Base-by-base conservation (phyloP, 2,888 invertebrate genomes). In the Prosopocoilus inquinatus region DNA sequence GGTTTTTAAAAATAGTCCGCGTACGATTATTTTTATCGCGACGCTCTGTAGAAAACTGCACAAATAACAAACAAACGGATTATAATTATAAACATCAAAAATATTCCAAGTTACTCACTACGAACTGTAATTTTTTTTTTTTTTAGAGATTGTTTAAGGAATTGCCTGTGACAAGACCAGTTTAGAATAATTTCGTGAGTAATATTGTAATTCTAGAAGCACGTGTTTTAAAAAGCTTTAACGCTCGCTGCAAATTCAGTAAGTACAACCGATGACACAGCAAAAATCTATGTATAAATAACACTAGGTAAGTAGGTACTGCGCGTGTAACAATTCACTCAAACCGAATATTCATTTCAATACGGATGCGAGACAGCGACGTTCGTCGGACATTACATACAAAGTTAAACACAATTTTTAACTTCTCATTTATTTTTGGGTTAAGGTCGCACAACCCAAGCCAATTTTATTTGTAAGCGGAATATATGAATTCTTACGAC, bases 241-340 rank as follows among this genome's bases (percentile, higher is more conserved):
- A 41, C 41, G 16, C 7, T 41, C 41, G 12, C 41, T 15, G 12
- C 16, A 15, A 13, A 41, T 38, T 11, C 38, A 28, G 20, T 28
- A 38, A 12, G 38, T 38, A 12, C 15, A 41, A 41, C 41, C 32
- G 32, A 54, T 54, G 54, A 54, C 49, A 49, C 49, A 38, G 54
- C 54, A 44, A 35, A 39, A 49, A 44, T 54, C 43, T 12, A 39
- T 16, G 47, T 47, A 47, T 47, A 47, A 47, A 47, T 47, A n/a
- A 47, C 41, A 41, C 41, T 41, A 41, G 41, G n/a, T 11, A 41
- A 41, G 11, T 38, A 38, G 16, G 41, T 41, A 41, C 16, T 41
- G 41, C 41, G 41, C 41, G 41, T 41, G 16, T 16, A 41, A 41
- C 41, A 41, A 41, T 15, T 41, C 41, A 41, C 41, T 15, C 16